Evolutionary conservation across 2,797 vertebrate species (phyloP).

Genomic region (Garrulus glandarius): DNA sequence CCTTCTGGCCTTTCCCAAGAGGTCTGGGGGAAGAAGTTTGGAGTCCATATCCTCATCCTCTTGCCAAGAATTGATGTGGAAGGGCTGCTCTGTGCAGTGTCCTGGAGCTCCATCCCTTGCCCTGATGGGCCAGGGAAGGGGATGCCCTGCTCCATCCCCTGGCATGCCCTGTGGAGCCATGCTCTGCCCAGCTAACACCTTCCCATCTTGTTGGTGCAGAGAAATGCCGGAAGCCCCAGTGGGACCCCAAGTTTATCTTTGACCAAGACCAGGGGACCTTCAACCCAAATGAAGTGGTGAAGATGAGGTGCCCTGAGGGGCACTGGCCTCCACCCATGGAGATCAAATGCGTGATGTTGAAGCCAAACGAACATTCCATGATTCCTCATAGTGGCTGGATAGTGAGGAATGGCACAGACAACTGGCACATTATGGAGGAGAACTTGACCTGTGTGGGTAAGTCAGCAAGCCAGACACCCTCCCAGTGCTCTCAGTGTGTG

Average conservation of each 20-base stretch:
- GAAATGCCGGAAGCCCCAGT: slow-evolving; percentile 8
- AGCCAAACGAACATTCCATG: background rate
- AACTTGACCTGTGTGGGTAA: slow-evolving; percentile 12
- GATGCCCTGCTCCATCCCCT: background rate
- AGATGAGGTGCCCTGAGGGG: background rate
- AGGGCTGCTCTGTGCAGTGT: background rate
- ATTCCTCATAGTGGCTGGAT: background rate
- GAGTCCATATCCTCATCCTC: too few relatives aligned
- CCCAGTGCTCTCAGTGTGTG: background rate
- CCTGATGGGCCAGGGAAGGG: too few relatives aligned
- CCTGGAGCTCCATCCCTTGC: background rate
- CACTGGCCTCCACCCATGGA: background rate
- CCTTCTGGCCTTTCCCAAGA: background rate
- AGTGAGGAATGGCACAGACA: background rate
- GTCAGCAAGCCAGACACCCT: background rate
- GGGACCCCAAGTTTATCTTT: background rate
- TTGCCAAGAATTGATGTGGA: background rate
- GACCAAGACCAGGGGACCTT: background rate
- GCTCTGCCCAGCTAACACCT: background rate
- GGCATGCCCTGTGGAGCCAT: too few relatives aligned
- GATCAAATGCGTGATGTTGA: background rate
- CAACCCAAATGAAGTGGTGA: background rate
- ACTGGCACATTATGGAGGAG: background rate
- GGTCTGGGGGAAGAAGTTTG: accelerated
- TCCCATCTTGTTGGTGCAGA: background rate